Conservation (phyloP, 2,113 vertebrate species). For the Leucosticte australis region DNA sequence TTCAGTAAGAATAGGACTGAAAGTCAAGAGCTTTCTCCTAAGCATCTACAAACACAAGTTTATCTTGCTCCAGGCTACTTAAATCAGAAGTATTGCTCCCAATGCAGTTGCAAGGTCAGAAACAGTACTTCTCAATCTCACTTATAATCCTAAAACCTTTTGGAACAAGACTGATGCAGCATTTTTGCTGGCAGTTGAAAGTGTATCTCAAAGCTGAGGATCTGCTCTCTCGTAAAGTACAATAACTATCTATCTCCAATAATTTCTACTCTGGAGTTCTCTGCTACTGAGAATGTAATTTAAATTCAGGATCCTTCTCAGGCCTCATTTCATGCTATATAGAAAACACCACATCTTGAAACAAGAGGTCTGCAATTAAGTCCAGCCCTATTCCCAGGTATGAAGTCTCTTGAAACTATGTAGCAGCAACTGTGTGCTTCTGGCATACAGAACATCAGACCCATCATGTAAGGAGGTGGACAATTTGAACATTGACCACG, state of each 20-base stretch:
- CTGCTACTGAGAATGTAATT: neutral
- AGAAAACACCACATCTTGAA: neutral
- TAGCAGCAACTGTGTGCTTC: neutral
- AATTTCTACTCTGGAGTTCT: neutral
- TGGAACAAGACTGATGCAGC: neutral
- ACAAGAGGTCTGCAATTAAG: neutral
- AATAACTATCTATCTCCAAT: neutral
- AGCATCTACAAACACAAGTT: neutral
- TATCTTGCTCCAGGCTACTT: neutral
- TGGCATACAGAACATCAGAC: neutral
- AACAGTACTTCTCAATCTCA: neutral
- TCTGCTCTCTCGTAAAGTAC: neutral
- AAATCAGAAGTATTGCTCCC: neutral
- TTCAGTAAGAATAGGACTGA: neutral
- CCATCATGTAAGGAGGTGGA: neutral
- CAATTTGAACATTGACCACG: neutral
- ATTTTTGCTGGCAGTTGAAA: neutral
- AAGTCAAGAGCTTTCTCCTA: neutral
- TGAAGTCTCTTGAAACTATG: neutral
- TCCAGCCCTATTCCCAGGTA: neutral
- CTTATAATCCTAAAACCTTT: neutral
- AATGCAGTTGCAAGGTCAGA: neutral
- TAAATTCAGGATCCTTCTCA: neutral
- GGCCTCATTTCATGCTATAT: neutral
- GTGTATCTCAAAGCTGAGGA: neutral